These are phyloP conservation scores for Hyla sarda DNA, from an alignment of 2,113 vertebrate species.

Conservation along the genomic window DNA sequence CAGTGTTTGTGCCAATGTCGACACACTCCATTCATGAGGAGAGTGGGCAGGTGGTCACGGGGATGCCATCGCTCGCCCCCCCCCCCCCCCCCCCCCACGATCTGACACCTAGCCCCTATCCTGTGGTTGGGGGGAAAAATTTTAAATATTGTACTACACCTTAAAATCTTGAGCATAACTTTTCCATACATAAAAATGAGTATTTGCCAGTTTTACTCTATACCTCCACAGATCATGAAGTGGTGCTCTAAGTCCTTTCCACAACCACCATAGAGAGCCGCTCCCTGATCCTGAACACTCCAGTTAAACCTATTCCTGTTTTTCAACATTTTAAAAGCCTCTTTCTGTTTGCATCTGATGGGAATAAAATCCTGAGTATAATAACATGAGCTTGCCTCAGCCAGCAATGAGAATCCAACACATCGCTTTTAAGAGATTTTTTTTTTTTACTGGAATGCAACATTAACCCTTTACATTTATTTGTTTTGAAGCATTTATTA, in stretches of 20 bases:
- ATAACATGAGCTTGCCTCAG: conserved; percentile 55
- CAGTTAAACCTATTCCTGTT: conserved; percentile 51
- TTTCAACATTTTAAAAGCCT: conserved; percentile 57
- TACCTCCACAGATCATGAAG: conserved; percentile 12
- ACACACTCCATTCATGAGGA: too few species aligned
- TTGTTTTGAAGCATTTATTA: neutral
- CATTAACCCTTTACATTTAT: conserved; percentile 38
- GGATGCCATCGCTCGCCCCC: too few species aligned
- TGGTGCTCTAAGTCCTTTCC: conserved; percentile 26
- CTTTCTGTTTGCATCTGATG: conserved; percentile 56
- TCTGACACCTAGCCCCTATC: too few species aligned
- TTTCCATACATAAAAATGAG: neutral
- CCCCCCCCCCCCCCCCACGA: too few species aligned
- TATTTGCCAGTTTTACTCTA: neutral
- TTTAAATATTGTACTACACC: too few species aligned
- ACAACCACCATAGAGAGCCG: conserved; percentile 30
- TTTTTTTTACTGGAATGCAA: neutral
- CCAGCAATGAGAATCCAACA: conserved; percentile 39
- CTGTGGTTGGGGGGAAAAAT: too few species aligned
- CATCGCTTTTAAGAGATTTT: conserved; percentile 12
- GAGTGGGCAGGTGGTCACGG: too few species aligned
- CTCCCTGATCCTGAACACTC: conserved; percentile 54
- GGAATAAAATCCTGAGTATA: conserved; percentile 57
- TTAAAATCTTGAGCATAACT: too few species aligned
- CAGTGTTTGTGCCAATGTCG: too few species aligned